Evolutionary conservation across 2,113 vertebrate genomes (phyloP), one percentile per base, ranked within the genome.

Genomic region (Halichoeres trimaculatus): DNA sequence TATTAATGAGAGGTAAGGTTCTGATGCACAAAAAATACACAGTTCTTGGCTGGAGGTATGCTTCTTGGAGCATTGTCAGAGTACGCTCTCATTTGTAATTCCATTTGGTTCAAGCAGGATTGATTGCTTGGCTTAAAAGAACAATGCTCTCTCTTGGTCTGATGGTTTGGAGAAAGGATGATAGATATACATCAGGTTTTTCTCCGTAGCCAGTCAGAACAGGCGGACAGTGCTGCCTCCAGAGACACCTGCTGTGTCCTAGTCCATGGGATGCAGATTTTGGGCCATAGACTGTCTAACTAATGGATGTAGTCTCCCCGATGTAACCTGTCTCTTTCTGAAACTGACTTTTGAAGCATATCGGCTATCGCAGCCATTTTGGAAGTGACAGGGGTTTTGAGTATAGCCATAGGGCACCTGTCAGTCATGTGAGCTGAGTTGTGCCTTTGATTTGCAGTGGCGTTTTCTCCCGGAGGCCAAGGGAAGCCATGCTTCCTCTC

Each of bases 1-100:
- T 57, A 26, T 47, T 58, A 30, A 66, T 66, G 50, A 66, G 50
- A 51, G 55, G 36, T 2, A 52, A 51, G 20, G 17, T 6, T 43
- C 17, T 26, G 51, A 50, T 36, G 26, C 30, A 45, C 16, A 26
- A 67, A 78, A 41, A 30, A 30, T 30, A 30, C 30, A 30, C 3
- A 30, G 30, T 30, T 48, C 19, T n/a, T 47, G 45, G 17, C 19
- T n/a, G 17, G 17, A 7, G 17, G 19, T 9, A 9, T 10, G 7
- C 19, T 7, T 16, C 19, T 20, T 19, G 19, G 8, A 48, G 8
- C 7, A 20, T 10, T 48, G 45, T n/a, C 19, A 48, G 19, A 48
- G 19, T 19, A 20, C 5, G 13, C n/a, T 2, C 8, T 17, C 45
- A 9, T 20, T 48, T 8, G 45, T 48, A 48, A 48, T n/a, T 5